These are phyloP conservation scores for Pampus argenteus DNA, from an alignment of 2,797 vertebrate genomes.

Conservation along the genomic window DNA sequence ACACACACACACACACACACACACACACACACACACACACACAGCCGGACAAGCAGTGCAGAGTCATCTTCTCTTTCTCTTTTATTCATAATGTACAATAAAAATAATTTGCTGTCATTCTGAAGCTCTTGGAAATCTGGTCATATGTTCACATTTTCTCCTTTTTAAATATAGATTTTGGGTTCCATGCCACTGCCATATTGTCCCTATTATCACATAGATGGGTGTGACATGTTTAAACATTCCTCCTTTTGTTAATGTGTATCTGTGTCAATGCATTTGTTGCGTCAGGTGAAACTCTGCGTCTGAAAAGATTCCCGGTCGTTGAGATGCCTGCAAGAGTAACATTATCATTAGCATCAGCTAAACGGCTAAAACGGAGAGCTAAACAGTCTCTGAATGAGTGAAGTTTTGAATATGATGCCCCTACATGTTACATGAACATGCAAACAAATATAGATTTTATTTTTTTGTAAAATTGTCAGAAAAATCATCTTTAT, in stretches of 20 bases:
- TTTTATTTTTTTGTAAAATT: too few species aligned
- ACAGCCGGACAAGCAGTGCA: slow-evolving; percentile 40
- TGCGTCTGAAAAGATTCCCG: background rate
- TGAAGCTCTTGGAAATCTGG: slow-evolving; percentile 38
- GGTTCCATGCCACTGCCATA: slow-evolving; percentile 25
- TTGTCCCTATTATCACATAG: slow-evolving; percentile 12
- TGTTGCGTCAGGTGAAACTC: background rate
- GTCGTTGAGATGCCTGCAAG: background rate
- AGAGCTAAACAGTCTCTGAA: too few species aligned
- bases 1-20: slow-evolving; percentile 26
- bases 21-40: slow-evolving; percentile 18
- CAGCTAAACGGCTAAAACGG: too few species aligned
- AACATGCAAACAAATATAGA: background rate
- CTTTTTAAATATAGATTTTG: slow-evolving; percentile 36
- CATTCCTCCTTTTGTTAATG: background rate
- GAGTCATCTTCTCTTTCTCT: slow-evolving; percentile 64
- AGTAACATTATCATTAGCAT: background rate
- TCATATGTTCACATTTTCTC: slow-evolving; percentile 39
- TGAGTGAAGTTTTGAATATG: too few species aligned
- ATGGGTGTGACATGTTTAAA: background rate
- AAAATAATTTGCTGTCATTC: slow-evolving; percentile 52
- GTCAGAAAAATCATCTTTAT: too few species aligned
- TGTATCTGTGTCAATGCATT: background rate
- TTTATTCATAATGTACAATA: slow-evolving; percentile 62
- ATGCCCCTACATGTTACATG: background rate